These are phyloP conservation scores for Rosalia funebris DNA, from an alignment of 2,888 invertebrate genomes.

Conservation along the genomic window DNA sequence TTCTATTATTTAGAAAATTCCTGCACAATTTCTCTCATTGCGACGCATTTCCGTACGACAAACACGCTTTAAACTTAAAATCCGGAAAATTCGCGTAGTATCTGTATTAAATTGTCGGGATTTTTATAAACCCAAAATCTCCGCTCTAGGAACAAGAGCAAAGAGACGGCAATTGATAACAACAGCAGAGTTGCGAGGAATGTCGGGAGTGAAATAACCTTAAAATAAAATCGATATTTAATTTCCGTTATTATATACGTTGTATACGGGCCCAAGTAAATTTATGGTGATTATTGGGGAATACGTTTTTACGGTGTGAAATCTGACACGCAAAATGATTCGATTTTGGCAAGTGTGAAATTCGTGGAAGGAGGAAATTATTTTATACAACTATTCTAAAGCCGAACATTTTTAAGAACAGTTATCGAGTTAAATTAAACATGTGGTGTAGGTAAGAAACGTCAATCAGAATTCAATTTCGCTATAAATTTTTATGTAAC, in stretches of 20 bases:
- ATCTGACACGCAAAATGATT: neutral
- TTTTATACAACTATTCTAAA: no score
- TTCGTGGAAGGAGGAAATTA: no score
- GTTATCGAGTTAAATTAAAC: no score
- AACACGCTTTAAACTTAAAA: neutral
- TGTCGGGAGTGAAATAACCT: slow-evolving; percentile 22
- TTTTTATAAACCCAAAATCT: slow-evolving; percentile 14
- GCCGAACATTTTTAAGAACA: no score
- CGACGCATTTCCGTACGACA: neutral
- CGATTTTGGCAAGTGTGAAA: neutral
- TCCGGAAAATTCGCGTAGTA: neutral
- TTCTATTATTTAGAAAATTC: no score
- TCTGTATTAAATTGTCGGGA: neutral
- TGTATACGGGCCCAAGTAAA: slow-evolving; percentile 13
- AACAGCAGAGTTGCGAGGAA: neutral
- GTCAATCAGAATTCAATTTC: no score
- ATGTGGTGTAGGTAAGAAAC: no score
- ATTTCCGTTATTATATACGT: slow-evolving; percentile 30
- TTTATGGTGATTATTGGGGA: slow-evolving; percentile 29
- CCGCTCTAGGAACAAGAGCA: neutral
- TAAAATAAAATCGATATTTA: slow-evolving; percentile 30
- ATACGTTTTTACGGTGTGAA: neutral
- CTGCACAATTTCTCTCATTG: no score
- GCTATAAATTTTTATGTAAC: no score
- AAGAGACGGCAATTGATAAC: slow-evolving; percentile 7